Evolutionary conservation across 2,113 vertebrate species (phyloP), one percentile per base, ranked within the genome.

Genomic region (Misgurnus mizolepis): DNA sequence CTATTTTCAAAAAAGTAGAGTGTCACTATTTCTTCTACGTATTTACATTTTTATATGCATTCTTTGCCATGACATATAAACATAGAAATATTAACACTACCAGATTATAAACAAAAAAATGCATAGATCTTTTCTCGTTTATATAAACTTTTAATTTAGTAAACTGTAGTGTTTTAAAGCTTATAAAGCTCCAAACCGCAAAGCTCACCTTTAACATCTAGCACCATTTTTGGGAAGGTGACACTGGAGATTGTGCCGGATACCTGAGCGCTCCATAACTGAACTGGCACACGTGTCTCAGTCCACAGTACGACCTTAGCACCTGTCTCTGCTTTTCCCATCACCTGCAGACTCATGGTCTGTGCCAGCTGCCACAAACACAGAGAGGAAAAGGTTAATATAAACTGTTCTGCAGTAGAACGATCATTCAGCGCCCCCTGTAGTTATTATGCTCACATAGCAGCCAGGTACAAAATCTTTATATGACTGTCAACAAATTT

Each of bases 221-320:
- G 89, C 67, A 96, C 83, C 91, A 93, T 91, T 78, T 94, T 95
- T 12, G 94, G 89, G 4, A 96, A 98, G 66, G 94, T 95, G 53
- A 94, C 89, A 90, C 94, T 97, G 85, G 5, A 85, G 87, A 98
- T 94, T 68, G 87, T 83, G 1, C 97, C 96, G 1, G 4, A 90
- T 14, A 92, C 89, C 6, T 90, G 87, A 0, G 95, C 49, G 4
- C 88, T 91, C 98, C 98, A 99, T 0, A 86, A 95, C 87, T 98
- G 98, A 5, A 93, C 79, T 0, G 97, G 96, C 81, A 93, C 83
- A 47, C 97, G 92, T 3, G 74, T 96, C 84, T 97, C 95, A 0
- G 92, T 88, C 98, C 98, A 99, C 45, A 99, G 83, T 82, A 98
- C 95, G 2, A 96, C 94, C 85, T 97, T 98, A 0, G 94, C 88